Evolutionary conservation across 2,888 invertebrate species (phyloP).

Genomic region (Plusia festucae): DNA sequence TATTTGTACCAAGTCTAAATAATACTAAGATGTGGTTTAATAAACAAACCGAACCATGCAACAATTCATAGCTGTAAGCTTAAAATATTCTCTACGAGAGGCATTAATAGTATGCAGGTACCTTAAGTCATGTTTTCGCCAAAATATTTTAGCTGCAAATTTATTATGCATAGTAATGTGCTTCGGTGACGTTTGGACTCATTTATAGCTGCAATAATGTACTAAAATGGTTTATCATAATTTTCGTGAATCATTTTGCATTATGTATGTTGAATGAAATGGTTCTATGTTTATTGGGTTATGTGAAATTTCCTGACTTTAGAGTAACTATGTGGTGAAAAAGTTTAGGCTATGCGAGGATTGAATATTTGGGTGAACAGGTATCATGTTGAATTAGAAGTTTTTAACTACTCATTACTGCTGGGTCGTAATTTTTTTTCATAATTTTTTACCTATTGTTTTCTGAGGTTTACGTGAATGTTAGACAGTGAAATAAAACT

Average conservation of each 20-base stretch:
- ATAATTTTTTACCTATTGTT: too few relatives aligned
- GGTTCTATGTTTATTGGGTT: neutral
- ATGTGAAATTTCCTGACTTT: neutral
- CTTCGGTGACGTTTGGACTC: slow-evolving; percentile 2
- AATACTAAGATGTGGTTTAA: slow-evolving; percentile 1
- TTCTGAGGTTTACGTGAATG: too few relatives aligned
- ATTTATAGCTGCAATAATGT: slow-evolving; percentile 10
- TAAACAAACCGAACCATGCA: neutral
- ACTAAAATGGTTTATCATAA: slow-evolving; percentile 5
- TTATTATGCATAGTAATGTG: slow-evolving; percentile 19
- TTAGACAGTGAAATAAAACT: too few relatives aligned
- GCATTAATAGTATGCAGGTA: slow-evolving; percentile 9
- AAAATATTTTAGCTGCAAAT: slow-evolving; percentile 23
- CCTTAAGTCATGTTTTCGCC: slow-evolving; percentile 23
- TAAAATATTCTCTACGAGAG: neutral
- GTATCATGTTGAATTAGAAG: too few relatives aligned
- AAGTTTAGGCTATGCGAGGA: neutral
- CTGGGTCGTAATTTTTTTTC: too few relatives aligned
- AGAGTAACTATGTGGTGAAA: neutral
- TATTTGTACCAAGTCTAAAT: neutral
- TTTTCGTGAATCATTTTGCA: neutral
- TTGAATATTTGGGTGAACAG: too few relatives aligned
- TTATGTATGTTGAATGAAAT: neutral
- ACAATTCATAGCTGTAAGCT: neutral
- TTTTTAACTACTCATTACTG: too few relatives aligned